Base-by-base conservation (phyloP, 2,113 vertebrate genomes). In the Eclectus roratus region DNA sequence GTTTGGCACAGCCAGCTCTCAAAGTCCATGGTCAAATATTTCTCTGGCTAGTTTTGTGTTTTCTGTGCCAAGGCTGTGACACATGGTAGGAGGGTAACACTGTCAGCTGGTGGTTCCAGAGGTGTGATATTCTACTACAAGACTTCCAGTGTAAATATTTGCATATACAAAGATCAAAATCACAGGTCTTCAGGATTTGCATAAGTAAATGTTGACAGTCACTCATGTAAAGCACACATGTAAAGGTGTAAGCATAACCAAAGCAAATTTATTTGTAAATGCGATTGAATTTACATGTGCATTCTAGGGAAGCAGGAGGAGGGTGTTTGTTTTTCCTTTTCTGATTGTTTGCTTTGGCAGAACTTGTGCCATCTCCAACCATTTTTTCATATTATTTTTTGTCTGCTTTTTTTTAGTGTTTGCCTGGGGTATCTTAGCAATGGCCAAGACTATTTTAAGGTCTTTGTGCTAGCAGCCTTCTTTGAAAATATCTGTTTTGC, bases 191-290 rank as follows among this genome's bases (percentile, higher is more conserved):
- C 2, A 1, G 60, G 86, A 96, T 96, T 96, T 96, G 81, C 88
- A 69, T 94, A 91, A 96, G 94, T 95, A 94, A 96, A 97, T 94
- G 94, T 96, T 96, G 93, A 96, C 94, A 95, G 84, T 92, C 82
- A 65, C 64, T 88, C 76, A 44, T 76, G 81, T 65, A 95, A 91
- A 91, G 91, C 74, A 94, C 89, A 94, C 93, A 76, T 91, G 91
- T 94, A 95, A 92, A 93, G 93, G 77, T 95, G 85, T 81, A 95
- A 96, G 92, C 83, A 69, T 39, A 96, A 92, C 80, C 77, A 86
- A 93, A 93, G 85, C 52, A 93, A 95, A 93, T 89, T 72, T 95
- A 92, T 93, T 97, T 96, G 90, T 94, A 92, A 92, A 95, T 92
- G 91, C 6, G 11, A 87, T 92, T 94, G 88, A 92, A 94, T 93